A percentile compares a stretch with the other conserved stretches of the same genome.
These are phyloP conservation scores for Hypsopygia costalis DNA, from an alignment of 2,888 invertebrate genomes.

Conservation along the genomic window DNA sequence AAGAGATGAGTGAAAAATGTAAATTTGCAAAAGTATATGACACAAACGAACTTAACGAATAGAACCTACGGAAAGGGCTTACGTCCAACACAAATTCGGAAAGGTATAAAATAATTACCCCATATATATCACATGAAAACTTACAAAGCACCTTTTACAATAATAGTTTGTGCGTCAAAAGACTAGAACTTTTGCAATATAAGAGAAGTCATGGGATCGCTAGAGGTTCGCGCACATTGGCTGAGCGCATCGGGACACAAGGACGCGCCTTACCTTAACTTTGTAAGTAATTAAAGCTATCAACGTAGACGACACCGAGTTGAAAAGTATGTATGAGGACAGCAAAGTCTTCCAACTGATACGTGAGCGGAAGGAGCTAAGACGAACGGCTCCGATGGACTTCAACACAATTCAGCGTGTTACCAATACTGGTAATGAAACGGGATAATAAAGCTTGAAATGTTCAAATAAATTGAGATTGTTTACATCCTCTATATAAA, in stretches of 20 bases:
- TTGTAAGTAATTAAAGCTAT: conserved; percentile 63
- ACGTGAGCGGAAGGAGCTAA: conserved; percentile 25
- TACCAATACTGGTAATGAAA: neutral
- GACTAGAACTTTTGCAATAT: conserved; percentile 69
- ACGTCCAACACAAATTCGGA: conserved; percentile 44
- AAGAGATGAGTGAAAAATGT: conserved; percentile 56
- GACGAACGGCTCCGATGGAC: neutral
- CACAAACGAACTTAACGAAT: conserved; percentile 65
- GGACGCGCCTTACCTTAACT: conserved; percentile 27
- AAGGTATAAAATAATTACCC: conserved; percentile 48
- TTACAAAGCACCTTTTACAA: conserved; percentile 69
- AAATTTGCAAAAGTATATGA: conserved; percentile 63
- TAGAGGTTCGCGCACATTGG: conserved; percentile 29
- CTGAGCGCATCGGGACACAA: conserved; percentile 19
- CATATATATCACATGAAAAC: conserved; percentile 65
- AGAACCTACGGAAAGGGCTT: conserved; percentile 41
- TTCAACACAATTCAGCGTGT: neutral
- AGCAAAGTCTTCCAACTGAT: conserved; percentile 26
- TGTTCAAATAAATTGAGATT: neutral
- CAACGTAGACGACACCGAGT: conserved; percentile 41
- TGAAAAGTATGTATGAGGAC: conserved; percentile 14
- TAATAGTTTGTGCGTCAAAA: conserved; percentile 69
- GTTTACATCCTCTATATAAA: conserved; percentile 9
- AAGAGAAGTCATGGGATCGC: conserved; percentile 56
- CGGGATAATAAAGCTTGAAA: neutral